Evolutionary conservation across 1,140 invertebrate genomes (phyloP).

Genomic region (Drosophila ogumai): DNA sequence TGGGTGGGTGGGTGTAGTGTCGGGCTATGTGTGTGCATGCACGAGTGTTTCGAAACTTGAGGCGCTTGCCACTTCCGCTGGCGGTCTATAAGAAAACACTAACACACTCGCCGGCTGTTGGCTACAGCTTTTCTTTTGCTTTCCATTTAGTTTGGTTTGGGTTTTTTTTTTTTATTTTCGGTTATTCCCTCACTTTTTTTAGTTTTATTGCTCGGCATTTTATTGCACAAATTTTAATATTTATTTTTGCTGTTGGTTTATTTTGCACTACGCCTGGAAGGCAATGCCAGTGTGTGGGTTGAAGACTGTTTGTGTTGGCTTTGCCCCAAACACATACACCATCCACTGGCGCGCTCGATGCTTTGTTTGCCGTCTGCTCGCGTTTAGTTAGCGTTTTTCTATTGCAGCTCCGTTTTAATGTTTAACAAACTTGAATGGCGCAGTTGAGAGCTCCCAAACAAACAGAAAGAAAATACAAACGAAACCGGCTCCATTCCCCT

Average conservation of each 20-base stretch:
- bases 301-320: constrained; percentile 29
- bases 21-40: constrained; percentile 28
- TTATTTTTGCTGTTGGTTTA: constrained; percentile 74
- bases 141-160: constrained; percentile 19
- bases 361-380: constrained; percentile 57
- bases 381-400: constrained; percentile 72
- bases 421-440: constrained; percentile 72
- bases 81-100: constrained; percentile 64
- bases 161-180: constrained; percentile 30
- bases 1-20: constrained; percentile 5
- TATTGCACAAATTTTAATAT: constrained; percentile 82
- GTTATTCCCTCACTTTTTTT: constrained; percentile 53
- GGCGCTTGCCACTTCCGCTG: constrained; percentile 75
- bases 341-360: constrained; percentile 9
- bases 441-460: constrained; percentile 54
- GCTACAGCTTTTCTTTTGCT: constrained; percentile 39
- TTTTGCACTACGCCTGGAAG: constrained; percentile 63
- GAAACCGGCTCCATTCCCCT: constrained; percentile 7
- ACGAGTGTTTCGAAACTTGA: constrained; percentile 69
- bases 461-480: constrained; percentile 51
- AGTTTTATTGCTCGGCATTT: constrained; percentile 73
- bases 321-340: constrained; percentile 20
- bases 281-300: constrained; percentile 27
- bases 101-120: constrained; percentile 29
- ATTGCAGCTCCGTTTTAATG: constrained; percentile 69